These are phyloP conservation scores for Laspeyria flexula DNA, from an alignment of 2,888 invertebrate species.

Conservation along the genomic window DNA sequence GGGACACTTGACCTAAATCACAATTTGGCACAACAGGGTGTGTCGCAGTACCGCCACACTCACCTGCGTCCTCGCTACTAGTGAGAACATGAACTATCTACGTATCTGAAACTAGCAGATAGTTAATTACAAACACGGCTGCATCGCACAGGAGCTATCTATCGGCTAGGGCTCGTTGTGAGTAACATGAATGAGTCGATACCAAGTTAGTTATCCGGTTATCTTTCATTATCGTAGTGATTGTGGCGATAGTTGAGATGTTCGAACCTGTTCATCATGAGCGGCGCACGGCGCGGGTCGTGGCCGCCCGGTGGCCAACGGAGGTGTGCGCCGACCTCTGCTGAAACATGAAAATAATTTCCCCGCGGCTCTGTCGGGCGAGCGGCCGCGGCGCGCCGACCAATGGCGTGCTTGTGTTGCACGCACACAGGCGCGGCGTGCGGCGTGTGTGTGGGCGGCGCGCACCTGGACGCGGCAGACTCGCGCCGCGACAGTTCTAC, in stretches of 20 bases:
- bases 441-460: constrained; percentile 33
- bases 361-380: constrained; percentile 18
- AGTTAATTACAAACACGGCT: not conserved
- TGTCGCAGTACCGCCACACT: not conserved
- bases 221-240: constrained; percentile 42
- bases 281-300: constrained; percentile 4
- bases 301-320: constrained; percentile 3
- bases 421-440: constrained; percentile 26
- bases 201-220: constrained; percentile 41
- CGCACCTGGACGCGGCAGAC: constrained; percentile 38
- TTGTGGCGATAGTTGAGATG: constrained; percentile 44
- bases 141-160: not conserved
- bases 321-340: constrained; percentile 11
- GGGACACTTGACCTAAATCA: constrained; percentile 16
- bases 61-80: not conserved
- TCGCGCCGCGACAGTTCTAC: constrained; percentile 25
- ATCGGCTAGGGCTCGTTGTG: constrained; percentile 2
- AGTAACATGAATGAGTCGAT: constrained; percentile 29
- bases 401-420: constrained; percentile 25
- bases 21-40: constrained; percentile 1
- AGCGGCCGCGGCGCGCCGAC: constrained; percentile 15
- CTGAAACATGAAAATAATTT: constrained; percentile 36
- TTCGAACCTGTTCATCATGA: constrained; percentile 22
- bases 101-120: not conserved
- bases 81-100: not conserved